Base-by-base conservation (phyloP, 2,888 invertebrate genomes). In the Drosophila gaucha region DNA sequence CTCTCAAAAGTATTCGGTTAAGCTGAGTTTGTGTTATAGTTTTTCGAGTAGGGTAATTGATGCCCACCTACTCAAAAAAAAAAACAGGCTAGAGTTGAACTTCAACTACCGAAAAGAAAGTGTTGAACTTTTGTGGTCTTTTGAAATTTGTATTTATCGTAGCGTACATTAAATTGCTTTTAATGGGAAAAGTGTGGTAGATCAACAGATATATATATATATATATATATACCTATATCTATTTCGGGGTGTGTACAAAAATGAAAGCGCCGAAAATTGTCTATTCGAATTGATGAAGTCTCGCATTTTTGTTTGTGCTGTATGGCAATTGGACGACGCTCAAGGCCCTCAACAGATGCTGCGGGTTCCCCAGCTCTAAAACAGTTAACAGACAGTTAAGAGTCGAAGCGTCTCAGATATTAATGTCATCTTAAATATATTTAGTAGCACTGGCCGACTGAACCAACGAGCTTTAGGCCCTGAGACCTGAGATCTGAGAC, bases 101-200 rank as follows among this genome's bases (percentile, higher is more conserved):
- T 80, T 74, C 82, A 82, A 67, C 66, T 72, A 31, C 49, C 59
- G 44, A 83, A 80, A 80, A 86, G 84, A 80, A 80, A 80, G 80
- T 80, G 74, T 69, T 80, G 70, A 80, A 85, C 79, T 85, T 78
- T 80, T 64, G 55, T 66, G 51, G 18, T 24, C 26, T 39, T 54
- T 83, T 71, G 65, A 52, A 60, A 62, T 68, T 80, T 62, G 65
- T 78, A 74, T 78, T 74, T 85, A 71, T 85, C 78, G 78, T 71
- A 44, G 58, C 82, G 63, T 68, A 82, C 82, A 79, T 80, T 78
- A 58, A 79, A 79, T 79, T 58, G 86, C 76, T 82, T 80, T 80
- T 74, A 85, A 82, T 82, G 75, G 67, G 50, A 78, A 78, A 75
- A 75, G 56, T 68, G 62, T 30, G 54, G 52, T 31, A 73, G 74